These are phyloP conservation scores for Ceratina calcarata DNA, from an alignment of 1,140 invertebrate species.

Conservation along the genomic window DNA sequence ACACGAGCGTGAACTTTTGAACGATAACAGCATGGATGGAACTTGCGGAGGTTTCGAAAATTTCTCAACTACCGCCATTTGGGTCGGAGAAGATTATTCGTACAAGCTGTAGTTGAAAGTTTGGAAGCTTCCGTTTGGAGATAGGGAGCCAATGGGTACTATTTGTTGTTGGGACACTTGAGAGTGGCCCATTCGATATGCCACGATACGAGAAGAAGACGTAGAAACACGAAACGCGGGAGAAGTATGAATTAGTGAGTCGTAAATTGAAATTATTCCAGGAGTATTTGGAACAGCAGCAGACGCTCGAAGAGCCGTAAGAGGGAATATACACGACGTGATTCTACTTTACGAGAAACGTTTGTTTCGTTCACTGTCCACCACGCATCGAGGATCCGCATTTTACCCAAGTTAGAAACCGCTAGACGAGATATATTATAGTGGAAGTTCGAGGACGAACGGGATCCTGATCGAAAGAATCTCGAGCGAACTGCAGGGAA, in stretches of 20 bases:
- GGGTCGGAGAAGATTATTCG: neutral
- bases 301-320: neutral
- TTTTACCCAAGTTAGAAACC: no score
- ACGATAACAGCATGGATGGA: no score
- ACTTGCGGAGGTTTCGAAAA: neutral
- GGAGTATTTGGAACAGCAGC: neutral
- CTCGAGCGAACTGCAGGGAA: neutral
- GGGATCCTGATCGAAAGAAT: neutral
- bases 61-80: neutral
- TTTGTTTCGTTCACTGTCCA: slow-evolving; percentile 40
- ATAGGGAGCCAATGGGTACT: neutral
- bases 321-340: slow-evolving; percentile 3
- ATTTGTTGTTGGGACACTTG: no score
- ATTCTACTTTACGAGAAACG: neutral
- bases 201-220: neutral
- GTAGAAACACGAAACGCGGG: neutral
- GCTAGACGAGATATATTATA: no score
- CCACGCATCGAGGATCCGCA: neutral
- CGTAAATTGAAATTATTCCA: slow-evolving; percentile 2
- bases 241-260: neutral
- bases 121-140: neutral
- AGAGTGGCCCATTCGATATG: no score
- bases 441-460: no score
- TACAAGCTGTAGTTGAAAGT: neutral
- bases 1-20: no score